phyloP scores from a whole-genome alignment of 2,113 vertebrate species.

The Indicator indicator region DNA sequence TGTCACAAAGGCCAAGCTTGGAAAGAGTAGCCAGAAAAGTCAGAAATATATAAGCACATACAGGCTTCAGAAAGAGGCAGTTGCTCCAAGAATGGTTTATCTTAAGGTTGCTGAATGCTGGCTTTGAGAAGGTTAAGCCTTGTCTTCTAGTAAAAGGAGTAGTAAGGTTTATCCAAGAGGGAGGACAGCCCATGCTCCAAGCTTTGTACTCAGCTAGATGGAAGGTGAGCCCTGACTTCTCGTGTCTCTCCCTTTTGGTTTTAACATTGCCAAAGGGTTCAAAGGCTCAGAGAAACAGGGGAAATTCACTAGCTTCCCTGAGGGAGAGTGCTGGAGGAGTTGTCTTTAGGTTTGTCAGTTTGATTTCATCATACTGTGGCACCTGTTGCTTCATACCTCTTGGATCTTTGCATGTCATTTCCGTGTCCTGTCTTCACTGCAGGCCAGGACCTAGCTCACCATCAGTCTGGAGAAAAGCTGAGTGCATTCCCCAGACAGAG shows the following conservation, averaged over 20 bases:
- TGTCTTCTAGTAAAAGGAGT: background rate
- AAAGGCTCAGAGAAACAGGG: background rate
- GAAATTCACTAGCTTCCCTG: background rate
- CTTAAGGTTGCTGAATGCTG: background rate
- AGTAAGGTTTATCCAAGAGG: background rate
- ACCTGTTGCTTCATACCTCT: background rate
- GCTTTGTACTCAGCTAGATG: background rate
- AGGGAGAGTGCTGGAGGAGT: background rate
- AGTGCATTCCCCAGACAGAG: background rate
- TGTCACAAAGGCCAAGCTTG: background rate
- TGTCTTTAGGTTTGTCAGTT: background rate
- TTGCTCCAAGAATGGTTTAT: background rate
- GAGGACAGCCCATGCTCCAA: background rate
- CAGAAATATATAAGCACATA: fast-evolving
- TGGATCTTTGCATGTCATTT: background rate
- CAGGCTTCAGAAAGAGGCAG: background rate
- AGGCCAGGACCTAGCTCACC: background rate
- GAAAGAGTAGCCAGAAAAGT: background rate
- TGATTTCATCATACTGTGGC: background rate
- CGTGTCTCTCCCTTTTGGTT: background rate
- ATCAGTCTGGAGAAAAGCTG: background rate
- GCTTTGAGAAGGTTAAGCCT: background rate
- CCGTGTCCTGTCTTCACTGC: background rate
- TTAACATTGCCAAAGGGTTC: background rate
- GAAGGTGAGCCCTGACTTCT: background rate